These are phyloP conservation scores for Eilema griseolum DNA, from an alignment of 2,888 invertebrate species.

Conservation along the genomic window DNA sequence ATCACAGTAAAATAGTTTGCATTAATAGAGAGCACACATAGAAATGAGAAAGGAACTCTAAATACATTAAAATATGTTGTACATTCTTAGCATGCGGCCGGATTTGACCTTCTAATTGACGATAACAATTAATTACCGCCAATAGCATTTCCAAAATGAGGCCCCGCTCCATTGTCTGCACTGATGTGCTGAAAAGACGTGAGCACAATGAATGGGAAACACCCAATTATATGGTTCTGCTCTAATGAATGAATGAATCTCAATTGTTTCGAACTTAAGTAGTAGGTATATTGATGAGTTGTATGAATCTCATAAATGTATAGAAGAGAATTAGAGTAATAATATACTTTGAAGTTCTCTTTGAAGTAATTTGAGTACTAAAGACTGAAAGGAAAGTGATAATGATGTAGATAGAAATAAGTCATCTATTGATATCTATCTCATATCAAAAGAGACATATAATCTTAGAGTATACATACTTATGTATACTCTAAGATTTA, in stretches of 20 bases:
- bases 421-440: no score
- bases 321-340: neutral
- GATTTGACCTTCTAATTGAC: conserved; percentile 14
- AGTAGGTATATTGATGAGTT: conserved; percentile 15
- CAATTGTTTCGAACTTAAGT: conserved; percentile 38
- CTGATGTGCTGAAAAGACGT: conserved; percentile 45
- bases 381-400: no score
- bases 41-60: neutral
- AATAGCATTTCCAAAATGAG: conserved; percentile 38
- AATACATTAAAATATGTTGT: neutral
- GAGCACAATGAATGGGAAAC: conserved; percentile 40
- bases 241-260: conserved; percentile 40
- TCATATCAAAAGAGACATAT: no score
- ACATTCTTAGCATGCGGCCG: neutral
- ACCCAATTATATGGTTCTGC: conserved; percentile 51
- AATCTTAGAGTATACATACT: no score
- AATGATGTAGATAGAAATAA: no score
- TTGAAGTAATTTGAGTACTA: neutral
- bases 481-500: no score
- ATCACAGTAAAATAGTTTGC: no score
- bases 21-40: neutral
- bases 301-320: conserved; percentile 8
- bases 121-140: conserved; percentile 41
- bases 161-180: conserved; percentile 41
- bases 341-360: neutral